phyloP scores from a whole-genome alignment of 2,113 vertebrate genomes.

The Saccopteryx leptura region DNA sequence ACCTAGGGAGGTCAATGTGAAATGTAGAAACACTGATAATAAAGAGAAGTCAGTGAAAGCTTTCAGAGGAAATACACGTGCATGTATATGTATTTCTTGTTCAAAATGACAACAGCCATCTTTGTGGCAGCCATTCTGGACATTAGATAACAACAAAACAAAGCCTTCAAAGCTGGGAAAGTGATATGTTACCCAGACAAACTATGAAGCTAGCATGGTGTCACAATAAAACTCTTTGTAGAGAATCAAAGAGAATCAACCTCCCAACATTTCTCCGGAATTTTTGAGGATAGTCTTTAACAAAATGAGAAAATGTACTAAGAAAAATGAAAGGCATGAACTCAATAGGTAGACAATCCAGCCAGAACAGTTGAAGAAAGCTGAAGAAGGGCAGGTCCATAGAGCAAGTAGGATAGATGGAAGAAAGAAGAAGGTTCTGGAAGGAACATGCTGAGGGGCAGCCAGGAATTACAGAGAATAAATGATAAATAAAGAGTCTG shows the following conservation, averaged over 20 bases:
- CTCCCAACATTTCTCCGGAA: constrained; percentile 15
- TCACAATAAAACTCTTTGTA: constrained; percentile 15
- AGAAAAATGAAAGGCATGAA: not conserved
- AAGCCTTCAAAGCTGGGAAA: not conserved
- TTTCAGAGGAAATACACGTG: not conserved
- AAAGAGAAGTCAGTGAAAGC: not conserved
- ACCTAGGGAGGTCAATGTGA: not conserved
- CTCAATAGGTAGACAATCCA: not conserved
- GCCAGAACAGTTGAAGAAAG: not conserved
- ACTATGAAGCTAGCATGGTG: not conserved
- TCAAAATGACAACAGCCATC: not conserved
- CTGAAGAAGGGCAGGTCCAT: not conserved
- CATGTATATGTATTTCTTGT: not conserved
- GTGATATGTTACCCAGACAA: not conserved
- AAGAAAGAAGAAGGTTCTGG: not conserved
- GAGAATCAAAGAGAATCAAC: not conserved
- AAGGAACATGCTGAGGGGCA: not conserved
- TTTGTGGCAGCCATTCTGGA: not conserved
- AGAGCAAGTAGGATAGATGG: not conserved
- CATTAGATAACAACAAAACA: not conserved
- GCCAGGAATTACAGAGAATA: not conserved
- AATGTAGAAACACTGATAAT: constrained; percentile 25
- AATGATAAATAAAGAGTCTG: not conserved
- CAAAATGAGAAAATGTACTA: not conserved
- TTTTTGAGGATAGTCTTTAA: not conserved